Evolutionary conservation across 1,140 invertebrate genomes (phyloP).

Genomic region (Drosophila willistoni): DNA sequence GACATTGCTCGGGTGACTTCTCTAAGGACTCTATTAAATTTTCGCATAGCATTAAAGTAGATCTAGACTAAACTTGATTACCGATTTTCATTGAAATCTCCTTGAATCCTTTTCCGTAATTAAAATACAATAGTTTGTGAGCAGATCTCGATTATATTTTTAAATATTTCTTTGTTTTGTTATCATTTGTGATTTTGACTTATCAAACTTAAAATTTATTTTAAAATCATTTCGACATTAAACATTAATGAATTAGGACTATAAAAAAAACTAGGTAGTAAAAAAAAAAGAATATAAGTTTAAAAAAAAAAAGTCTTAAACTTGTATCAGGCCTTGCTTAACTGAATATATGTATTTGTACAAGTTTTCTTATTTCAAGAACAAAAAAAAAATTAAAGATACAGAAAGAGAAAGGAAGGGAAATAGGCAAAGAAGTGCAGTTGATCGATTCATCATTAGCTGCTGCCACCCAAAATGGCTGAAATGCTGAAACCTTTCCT

Average conservation of each 20-base stretch:
- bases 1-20: too few relatives aligned
- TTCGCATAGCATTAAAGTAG: too few relatives aligned
- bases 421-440: background rate
- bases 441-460: conserved; percentile 35
- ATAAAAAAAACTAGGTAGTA: background rate
- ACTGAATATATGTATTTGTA: background rate
- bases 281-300: background rate
- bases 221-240: background rate
- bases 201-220: background rate
- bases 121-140: too few relatives aligned
- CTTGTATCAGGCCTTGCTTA: background rate
- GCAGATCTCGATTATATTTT: background rate
- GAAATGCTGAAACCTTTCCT: conserved; percentile 79
- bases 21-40: too few relatives aligned
- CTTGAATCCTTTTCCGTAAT: too few relatives aligned
- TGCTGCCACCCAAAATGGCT: conserved; percentile 73
- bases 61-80: too few relatives aligned
- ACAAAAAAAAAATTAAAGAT: background rate
- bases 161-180: too few relatives aligned
- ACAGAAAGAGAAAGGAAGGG: too few relatives aligned
- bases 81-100: too few relatives aligned
- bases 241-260: too few relatives aligned
- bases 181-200: background rate
- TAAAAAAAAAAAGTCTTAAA: background rate
- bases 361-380: background rate